phyloP scores from a whole-genome alignment of 2,113 vertebrate genomes.

The Rafetus swinhoei region DNA sequence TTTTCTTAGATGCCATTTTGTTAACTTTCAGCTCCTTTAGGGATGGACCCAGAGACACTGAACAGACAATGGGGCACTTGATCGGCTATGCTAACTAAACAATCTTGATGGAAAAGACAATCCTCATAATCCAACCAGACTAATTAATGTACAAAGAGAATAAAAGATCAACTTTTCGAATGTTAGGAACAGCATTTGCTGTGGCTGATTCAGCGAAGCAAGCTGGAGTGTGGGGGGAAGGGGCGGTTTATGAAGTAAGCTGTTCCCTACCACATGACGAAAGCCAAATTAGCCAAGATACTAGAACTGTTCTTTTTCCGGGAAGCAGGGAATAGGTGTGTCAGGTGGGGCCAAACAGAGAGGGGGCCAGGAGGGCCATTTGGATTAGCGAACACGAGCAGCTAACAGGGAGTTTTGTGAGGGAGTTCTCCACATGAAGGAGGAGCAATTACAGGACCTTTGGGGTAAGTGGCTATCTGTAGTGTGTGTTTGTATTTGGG shows the following conservation, averaged over 20 bases:
- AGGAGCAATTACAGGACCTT: no score
- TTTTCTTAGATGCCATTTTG: constrained; percentile 43
- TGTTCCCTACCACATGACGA: no score
- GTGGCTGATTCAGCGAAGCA: constrained; percentile 55
- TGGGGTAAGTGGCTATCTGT: no score
- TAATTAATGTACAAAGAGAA: constrained; percentile 6
- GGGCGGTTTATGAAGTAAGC: not conserved
- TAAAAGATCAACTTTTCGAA: constrained; percentile 6
- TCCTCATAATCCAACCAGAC: constrained; percentile 58
- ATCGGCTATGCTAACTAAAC: constrained; percentile 60
- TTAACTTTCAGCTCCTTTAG: constrained; percentile 59
- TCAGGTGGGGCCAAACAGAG: no score
- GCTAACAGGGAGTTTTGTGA: no score
- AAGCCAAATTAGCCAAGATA: not conserved
- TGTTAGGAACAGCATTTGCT: constrained; percentile 38
- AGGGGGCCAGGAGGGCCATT: no score
- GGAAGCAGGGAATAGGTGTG: not conserved
- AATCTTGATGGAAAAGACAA: constrained; percentile 51
- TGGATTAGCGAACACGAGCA: no score
- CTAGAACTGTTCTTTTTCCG: not conserved
- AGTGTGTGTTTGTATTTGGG: no score
- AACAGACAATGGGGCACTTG: constrained; percentile 7
- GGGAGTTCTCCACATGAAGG: no score
- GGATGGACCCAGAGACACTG: constrained; percentile 26
- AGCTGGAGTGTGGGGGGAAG: not conserved